These are phyloP conservation scores for Conops quadrifasciatus DNA, from an alignment of 2,888 invertebrate species.

Conservation along the genomic window DNA sequence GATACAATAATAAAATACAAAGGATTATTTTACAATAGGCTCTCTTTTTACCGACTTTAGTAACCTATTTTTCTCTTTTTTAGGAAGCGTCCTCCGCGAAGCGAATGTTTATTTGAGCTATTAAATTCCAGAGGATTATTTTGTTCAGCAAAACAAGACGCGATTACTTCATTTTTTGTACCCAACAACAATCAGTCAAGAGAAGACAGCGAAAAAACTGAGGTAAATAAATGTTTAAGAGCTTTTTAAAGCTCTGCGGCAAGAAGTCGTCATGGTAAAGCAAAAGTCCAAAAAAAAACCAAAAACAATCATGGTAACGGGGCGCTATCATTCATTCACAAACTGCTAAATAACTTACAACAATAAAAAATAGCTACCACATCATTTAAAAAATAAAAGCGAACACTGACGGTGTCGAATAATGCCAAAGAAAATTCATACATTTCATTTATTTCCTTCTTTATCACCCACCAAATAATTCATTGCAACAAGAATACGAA, in stretches of 20 bases:
- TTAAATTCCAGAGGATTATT: neutral
- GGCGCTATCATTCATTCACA: constrained; percentile 41
- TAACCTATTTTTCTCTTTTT: constrained; percentile 44
- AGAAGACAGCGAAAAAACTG: neutral
- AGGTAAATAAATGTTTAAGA: constrained; percentile 15
- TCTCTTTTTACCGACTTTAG: neutral
- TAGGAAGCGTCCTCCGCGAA: constrained; percentile 22
- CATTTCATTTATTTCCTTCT: too few relatives aligned
- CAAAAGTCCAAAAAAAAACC: constrained; percentile 5
- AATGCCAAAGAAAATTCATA: neutral
- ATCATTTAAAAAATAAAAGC: constrained; percentile 7
- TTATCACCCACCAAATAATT: neutral
- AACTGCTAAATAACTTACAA: constrained; percentile 26
- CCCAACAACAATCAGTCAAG: neutral
- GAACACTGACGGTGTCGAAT: neutral
- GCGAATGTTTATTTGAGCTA: neutral
- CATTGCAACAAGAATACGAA: constrained; percentile 3
- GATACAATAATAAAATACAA: neutral
- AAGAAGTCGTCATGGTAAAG: neutral
- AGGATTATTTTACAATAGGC: constrained; percentile 5
- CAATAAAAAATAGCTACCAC: neutral
- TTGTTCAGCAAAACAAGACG: neutral
- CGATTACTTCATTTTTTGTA: neutral
- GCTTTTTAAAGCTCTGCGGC: constrained; percentile 6
- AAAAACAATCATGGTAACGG: constrained; percentile 42